Evolutionary conservation across 2,797 vertebrate species (phyloP).

Genomic region (Clarias platycephalus): DNA sequence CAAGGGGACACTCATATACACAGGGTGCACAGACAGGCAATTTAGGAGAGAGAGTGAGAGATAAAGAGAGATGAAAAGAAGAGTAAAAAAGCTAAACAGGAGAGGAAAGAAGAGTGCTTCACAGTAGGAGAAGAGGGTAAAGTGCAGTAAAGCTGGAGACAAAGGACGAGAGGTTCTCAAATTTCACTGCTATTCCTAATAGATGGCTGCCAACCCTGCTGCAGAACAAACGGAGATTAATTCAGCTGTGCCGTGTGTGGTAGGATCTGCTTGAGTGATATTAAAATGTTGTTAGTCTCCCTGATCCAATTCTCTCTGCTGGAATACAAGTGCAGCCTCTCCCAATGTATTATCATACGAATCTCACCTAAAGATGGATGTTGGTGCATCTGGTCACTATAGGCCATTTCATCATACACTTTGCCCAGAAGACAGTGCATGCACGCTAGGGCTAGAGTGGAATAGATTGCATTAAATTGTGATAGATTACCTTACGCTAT

Average conservation of each 20-base stretch:
- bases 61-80: not conserved
- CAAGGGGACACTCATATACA: conserved; percentile 17
- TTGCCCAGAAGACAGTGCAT: conserved; percentile 50
- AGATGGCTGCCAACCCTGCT: conserved; percentile 54
- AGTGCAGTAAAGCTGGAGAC: conserved; percentile 47
- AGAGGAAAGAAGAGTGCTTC: conserved; percentile 35
- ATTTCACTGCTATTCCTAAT: conserved; percentile 41
- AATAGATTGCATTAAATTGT: conserved; percentile 52
- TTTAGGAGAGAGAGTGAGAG: conserved; percentile 22
- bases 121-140: conserved; percentile 44
- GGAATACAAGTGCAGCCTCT: conserved; percentile 48
- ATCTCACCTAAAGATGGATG: conserved; percentile 56
- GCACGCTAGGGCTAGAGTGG: conserved; percentile 23
- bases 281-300: conserved; percentile 46
- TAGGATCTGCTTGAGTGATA: conserved; percentile 38
- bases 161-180: conserved; percentile 37
- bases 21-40: conserved; percentile 37
- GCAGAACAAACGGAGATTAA: conserved; percentile 58
- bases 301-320: conserved; percentile 48
- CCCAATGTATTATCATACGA: conserved; percentile 57
- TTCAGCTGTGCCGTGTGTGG: conserved; percentile 52
- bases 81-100: conserved; percentile 8
- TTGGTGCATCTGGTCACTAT: conserved; percentile 54
- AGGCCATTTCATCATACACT: conserved; percentile 65
- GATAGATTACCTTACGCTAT: conserved; percentile 54